Conservation (phyloP, 2,888 invertebrate species). For the Scaptomyza reducta region DNA sequence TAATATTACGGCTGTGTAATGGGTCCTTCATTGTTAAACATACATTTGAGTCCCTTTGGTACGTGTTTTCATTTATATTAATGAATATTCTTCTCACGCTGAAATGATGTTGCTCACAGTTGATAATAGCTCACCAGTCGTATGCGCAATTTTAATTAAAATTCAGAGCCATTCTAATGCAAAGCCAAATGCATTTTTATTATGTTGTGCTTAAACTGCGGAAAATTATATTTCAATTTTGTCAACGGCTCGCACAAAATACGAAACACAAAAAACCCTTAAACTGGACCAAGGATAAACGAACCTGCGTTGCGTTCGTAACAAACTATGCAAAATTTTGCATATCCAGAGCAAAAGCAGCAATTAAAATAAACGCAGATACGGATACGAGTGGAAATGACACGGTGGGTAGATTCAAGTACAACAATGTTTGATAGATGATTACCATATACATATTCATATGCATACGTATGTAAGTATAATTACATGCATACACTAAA, state of each 20-base stretch:
- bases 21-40: not conserved
- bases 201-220: conserved; percentile 31
- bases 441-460: conserved; percentile 42
- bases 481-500: conserved; percentile 4
- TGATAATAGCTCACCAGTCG: conserved; percentile 27
- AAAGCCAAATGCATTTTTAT: conserved; percentile 30
- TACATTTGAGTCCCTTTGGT: not conserved
- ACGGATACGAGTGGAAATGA: conserved; percentile 31
- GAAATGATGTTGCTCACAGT: conserved; percentile 16
- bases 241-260: conserved; percentile 45
- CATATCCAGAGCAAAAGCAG: conserved; percentile 69
- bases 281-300: conserved; percentile 46
- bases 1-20: not conserved
- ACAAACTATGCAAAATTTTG: conserved; percentile 73
- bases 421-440: conserved; percentile 62
- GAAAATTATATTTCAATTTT: conserved; percentile 70
- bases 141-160: conserved; percentile 60
- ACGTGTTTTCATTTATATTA: conserved; percentile 11
- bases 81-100: conserved; percentile 21
- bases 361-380: conserved; percentile 68
- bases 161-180: conserved; percentile 32
- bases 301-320: conserved; percentile 59
- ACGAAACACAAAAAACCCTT: conserved; percentile 17
- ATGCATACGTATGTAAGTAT: not conserved
- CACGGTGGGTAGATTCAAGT: conserved; percentile 14